Conservation (phyloP, 2,888 invertebrate species). For the Phortica magna region DNA sequence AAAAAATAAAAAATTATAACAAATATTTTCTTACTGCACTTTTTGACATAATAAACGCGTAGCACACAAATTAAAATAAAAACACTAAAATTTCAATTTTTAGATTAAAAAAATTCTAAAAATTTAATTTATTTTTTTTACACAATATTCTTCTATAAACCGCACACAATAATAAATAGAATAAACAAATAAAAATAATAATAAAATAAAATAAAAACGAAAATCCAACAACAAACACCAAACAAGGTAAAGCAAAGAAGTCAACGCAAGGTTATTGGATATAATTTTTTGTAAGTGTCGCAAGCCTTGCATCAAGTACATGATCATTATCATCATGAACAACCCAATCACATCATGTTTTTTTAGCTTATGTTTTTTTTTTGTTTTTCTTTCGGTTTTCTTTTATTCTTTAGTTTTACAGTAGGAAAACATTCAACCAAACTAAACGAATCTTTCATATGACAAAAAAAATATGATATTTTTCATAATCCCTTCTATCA, state of each 20-base stretch:
- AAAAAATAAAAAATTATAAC: conserved; percentile 51
- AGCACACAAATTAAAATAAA: conserved; percentile 36
- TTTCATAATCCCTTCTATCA: too few species aligned
- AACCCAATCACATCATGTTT: conserved; percentile 6
- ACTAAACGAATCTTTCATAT: conserved; percentile 45
- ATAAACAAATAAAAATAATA: conserved; percentile 46
- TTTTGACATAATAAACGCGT: conserved; percentile 47
- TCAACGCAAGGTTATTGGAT: conserved; percentile 73
- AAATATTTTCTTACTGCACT: conserved; percentile 73
- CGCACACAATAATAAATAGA: conserved; percentile 38
- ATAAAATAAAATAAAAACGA: conserved; percentile 37
- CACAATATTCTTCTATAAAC: conserved; percentile 23
- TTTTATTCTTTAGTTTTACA: neutral
- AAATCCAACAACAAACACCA: conserved; percentile 40
- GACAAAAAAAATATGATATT: conserved; percentile 15
- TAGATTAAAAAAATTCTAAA: too few species aligned
- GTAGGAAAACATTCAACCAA: conserved; percentile 1
- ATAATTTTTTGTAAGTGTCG: conserved; percentile 73
- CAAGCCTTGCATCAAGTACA: neutral
- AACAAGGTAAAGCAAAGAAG: conserved; percentile 51
- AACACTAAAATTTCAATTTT: conserved; percentile 33
- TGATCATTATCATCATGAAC: neutral
- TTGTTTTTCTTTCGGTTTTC: conserved; percentile 27
- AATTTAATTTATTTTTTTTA: conserved; percentile 35
- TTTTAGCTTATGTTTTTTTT: too few species aligned